These are phyloP conservation scores for Antheraea pernyi DNA, from an alignment of 1,140 invertebrate genomes.

Conservation along the genomic window DNA sequence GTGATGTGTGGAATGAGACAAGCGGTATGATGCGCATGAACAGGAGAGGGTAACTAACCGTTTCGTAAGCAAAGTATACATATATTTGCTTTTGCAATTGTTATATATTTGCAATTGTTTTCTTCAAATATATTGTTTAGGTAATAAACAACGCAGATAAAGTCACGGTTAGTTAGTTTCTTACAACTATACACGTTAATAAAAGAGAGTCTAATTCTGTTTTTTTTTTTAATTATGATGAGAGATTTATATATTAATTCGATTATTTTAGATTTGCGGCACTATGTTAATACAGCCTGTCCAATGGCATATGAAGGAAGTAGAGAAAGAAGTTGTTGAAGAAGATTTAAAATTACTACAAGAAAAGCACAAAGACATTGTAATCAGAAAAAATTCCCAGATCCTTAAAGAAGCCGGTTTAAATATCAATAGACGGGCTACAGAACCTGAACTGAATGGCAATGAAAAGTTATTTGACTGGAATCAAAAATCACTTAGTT, in stretches of 20 bases:
- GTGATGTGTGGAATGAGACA: too few species aligned
- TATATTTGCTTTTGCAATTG: too few species aligned
- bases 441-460: conserved; percentile 34
- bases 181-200: too few species aligned
- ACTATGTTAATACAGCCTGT: conserved; percentile 79
- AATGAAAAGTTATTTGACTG: conserved; percentile 35
- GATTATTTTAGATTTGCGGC: conserved; percentile 54
- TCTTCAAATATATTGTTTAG: too few species aligned
- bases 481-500: conserved; percentile 39
- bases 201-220: too few species aligned
- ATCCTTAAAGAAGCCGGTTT: conserved; percentile 20
- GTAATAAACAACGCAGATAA: too few species aligned
- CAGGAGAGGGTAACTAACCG: too few species aligned
- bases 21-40: too few species aligned
- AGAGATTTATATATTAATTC: conserved; percentile 4
- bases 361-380: conserved; percentile 45
- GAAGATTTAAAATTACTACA: conserved; percentile 55
- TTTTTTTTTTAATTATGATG: too few species aligned
- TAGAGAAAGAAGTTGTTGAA: conserved; percentile 56
- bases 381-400: conserved; percentile 41
- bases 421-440: conserved; percentile 36
- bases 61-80: too few species aligned
- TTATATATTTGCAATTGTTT: too few species aligned
- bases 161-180: too few species aligned
- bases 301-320: conserved; percentile 73